Base-by-base conservation (phyloP, 2,888 invertebrate genomes). In the Eretmocerus hayati region DNA sequence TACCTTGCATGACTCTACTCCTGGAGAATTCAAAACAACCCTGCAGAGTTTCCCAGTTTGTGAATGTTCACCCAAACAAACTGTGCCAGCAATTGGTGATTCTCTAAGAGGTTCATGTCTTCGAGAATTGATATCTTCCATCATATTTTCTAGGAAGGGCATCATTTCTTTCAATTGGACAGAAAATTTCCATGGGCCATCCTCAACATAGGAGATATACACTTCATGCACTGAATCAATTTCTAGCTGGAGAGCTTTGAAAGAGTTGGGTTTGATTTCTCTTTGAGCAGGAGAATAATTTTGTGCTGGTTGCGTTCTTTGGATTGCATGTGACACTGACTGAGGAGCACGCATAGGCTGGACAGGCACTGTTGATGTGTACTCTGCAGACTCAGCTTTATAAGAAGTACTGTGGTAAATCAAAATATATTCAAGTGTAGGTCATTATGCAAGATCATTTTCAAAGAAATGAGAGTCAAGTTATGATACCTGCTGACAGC, bases 111-210 rank as follows among this genome's bases (percentile, higher is more conserved):
- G 78, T 47, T 79, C 76, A 3, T 62, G 59, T 2, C 76, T 74
- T 51, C 79, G 76, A n/a, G 66, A 75, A 62, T 85, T 86, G 38
- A 89, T 81, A 33, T 83, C 80, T 45, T 75, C 78, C 84, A 86
- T 87, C 73, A 89, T 77, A n/a, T 75, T 74, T 40, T 79, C 78
- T 13, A 89, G 67, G 55, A 76, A 76, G 13, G 76, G 74, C 54
- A 78, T 79, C 57, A 79, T 78, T 39, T 76, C 74, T 59, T 79
- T 77, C 21, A 88, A 67, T 61, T 89, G 88, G 5, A 88, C 80
- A 22, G 85, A 85, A 72, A 90, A 90, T 46, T 83, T 73, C 54
- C 81, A 80, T 5, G 88, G 88, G 0, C 89, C 89, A 62, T 90
- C 87, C 59, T 87, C 85, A 16, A 88, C 83, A 67, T 78, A 84